Evolutionary conservation across 2,797 vertebrate genomes (phyloP), one percentile per base, ranked within the genome.

Genomic region (Otus scops): DNA sequence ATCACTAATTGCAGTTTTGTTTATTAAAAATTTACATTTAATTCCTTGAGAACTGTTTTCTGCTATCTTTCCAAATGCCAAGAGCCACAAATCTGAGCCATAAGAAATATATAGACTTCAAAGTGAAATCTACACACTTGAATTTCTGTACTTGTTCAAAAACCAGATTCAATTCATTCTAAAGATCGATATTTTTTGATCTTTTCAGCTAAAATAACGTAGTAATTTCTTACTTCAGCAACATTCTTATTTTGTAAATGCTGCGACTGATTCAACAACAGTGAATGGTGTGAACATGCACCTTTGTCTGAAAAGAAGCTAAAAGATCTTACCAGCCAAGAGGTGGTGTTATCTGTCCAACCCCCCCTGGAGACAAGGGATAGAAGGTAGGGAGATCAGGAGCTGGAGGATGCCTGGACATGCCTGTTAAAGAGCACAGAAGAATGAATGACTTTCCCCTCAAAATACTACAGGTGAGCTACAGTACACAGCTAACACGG

Each of bases 381-480:
- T 99, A 99, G 98, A 99, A 99, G 97, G 99, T 99, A 92, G 99
- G 97, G 97, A 99, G 99, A 97, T 99, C 99, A 85, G 99, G 99
- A 97, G 99, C 99, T 10, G 98, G 98, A 96, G 99, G 99, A 98
- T 99, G 99, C 96, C 99, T 98, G 83, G 98, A 98, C 99, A 99
- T 99, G 98, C 99, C 99, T 99, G 93, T 90, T 80, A 85, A 94
- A 93, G 89, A 97, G 82, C 74, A 97, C n/a, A 97, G 88, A 84
- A 85, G 50, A 92, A 85, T 60, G 89, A 81, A 71, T 47, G 41
- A 64, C 38, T 75, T 93, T 93, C 68, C 71, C 43, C 34, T 85
- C 47, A 83, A 88, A 95, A 74, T 20, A 82, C 45, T 74, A 36
- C 30, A 9, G 1, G 3, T 26, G 30, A 92, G 41, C 76, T 71